phyloP scores from a whole-genome alignment of 2,888 invertebrate species.

The Abrostola triplasia region DNA sequence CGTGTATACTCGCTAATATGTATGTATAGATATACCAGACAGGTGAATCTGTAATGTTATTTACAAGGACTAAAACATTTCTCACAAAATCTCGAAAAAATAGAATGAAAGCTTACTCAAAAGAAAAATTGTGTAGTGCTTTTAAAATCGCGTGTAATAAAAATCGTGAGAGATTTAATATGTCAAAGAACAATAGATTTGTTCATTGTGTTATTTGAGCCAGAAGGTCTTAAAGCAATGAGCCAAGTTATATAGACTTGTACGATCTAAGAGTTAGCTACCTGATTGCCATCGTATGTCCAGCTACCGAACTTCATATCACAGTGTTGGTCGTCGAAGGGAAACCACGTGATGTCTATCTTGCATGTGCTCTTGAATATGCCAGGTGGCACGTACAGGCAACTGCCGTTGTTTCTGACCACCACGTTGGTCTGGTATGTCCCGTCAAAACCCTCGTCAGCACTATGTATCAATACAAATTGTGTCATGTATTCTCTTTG shows the following conservation, averaged over 20 bases:
- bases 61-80: constrained; percentile 9
- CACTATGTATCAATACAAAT: constrained; percentile 90
- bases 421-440: constrained; percentile 99
- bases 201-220: constrained; percentile 8
- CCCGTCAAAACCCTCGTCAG: constrained; percentile 99
- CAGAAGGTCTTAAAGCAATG: constrained; percentile 22
- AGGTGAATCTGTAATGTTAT: constrained; percentile 38
- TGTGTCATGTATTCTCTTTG: constrained; percentile 57
- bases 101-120: constrained; percentile 19
- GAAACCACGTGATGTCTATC: constrained; percentile 99
- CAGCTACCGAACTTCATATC: constrained; percentile 99
- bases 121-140: background rate
- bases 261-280: constrained; percentile 75
- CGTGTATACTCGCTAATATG: constrained; percentile 18
- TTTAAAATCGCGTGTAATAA: background rate
- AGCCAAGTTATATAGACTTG: constrained; percentile 19
- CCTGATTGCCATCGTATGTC: constrained; percentile 99
- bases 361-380: constrained; percentile 99
- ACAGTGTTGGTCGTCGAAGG: constrained; percentile 99
- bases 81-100: constrained; percentile 11
- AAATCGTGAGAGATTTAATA: background rate
- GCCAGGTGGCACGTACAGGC: constrained; percentile 99
- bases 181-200: background rate
- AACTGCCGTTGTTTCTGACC: constrained; percentile 99
- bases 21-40: constrained; percentile 27